Base-by-base conservation (phyloP, 2,113 vertebrate genomes). In the Gracilinanus agilis region DNA sequence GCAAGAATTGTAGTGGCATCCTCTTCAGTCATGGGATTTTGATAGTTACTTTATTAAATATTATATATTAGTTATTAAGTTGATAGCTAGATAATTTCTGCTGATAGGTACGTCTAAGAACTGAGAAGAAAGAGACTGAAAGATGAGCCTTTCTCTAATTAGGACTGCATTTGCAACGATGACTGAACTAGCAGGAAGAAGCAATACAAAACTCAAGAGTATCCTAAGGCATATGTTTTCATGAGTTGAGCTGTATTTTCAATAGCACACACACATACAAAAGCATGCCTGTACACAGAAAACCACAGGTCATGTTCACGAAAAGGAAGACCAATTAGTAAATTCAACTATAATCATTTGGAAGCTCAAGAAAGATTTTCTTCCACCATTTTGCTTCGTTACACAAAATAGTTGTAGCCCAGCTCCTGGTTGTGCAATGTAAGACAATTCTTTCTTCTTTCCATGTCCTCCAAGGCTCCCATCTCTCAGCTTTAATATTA, bases 41-140 rank as follows among this genome's bases (percentile, higher is more conserved):
- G 1, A 24, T 95, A 92, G 44, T 92, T 96, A 24, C n/a, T 95
- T 96, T 91, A 95, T 95, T 92, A 90, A 88, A 91, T 92, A 21
- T 89, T 91, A 90, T 88, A 92, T 92, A 21, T 91, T 92, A 93
- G 90, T 95, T 96, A 95, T 94, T 93, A 97, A 97, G 89, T 29
- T 93, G 94, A 96, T 93, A 90, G 92, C 44, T 44, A 90, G 94
- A 91, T 91, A 92, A 96, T 94, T 90, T 53, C 53, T 95, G 92
- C 93, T 94, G 58, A 89, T 97, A 93, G 90, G 61, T 90, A 0
- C 12, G 88, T 55, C 90, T 54, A 96, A 95, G 44, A 92, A 90
- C 49, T 53, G 58, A 94, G n/a, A 91, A 95, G 91, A 92, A 61
- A 56, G 55, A 90, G 61, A 53, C 24, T 96, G 92, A 54, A 2